Evolutionary conservation across 2,888 invertebrate genomes (phyloP), one percentile per base, ranked within the genome.

Genomic region (Eretmocerus hayati): DNA sequence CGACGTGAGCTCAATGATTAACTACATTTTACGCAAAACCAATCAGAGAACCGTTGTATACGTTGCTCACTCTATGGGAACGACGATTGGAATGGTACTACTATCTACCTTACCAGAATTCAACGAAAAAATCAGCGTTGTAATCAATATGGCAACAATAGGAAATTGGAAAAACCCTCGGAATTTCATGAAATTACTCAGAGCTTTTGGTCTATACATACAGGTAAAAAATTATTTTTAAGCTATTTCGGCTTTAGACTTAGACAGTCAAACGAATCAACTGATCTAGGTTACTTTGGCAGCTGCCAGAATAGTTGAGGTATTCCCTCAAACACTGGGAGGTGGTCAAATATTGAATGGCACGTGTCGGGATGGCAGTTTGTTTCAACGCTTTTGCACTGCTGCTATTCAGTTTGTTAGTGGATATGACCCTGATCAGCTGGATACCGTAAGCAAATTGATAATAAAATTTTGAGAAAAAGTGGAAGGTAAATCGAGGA

Each of bases 31-130:
- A 38, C 67, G 73, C 9, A 58, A 56, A 6, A 81, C 84, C 0
- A 72, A 73, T 1, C 72, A 76, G 54, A 59, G 70, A 8, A 72
- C 77, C 32, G 64, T 86, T 23, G 36, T 39, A 19, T 95, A 92
- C 66, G 75, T 93, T 35, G 95, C 93, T 0, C 92, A 94, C 71
- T 93, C 91, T 0, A 92, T 94, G 84, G 94, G 92, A 2, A 86
- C 88, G 0, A 84, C 87, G 0, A 75, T 81, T 58, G 78, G 83
- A 53, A 84, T 83, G 62, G 81, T 83, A 2, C 72, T 87, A 58
- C 74, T 86, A 37, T 83, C 87, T 0, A 76, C 77, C 8, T 74
- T 78, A 58, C 82, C 84, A 0, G 79, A 84, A 59, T 85, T 84
- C 59, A 86, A 88, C 60, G 41, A 59, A 0, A 77, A 81, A 50